phyloP scores from a whole-genome alignment of 2,888 invertebrate species.

The Drosophila pseudotakahashii region DNA sequence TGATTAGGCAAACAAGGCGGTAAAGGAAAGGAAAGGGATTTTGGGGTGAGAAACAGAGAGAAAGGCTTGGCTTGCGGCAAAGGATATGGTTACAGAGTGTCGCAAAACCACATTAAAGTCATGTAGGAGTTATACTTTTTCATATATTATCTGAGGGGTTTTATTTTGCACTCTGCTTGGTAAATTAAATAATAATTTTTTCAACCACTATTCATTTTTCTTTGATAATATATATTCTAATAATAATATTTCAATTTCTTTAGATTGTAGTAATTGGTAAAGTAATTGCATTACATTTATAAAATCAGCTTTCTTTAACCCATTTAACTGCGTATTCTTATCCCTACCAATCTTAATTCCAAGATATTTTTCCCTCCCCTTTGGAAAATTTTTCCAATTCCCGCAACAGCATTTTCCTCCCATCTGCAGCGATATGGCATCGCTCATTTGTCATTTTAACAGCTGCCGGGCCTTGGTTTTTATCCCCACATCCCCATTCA shows the following conservation, averaged over 20 bases:
- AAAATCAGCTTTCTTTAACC: background rate
- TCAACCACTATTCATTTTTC: no score
- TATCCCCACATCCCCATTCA: slow-evolving; percentile 10
- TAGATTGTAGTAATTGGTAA: no score
- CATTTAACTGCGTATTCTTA: background rate
- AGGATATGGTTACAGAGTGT: slow-evolving; percentile 9
- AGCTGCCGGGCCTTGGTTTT: slow-evolving; percentile 28
- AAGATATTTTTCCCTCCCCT: background rate
- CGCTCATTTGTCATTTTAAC: slow-evolving; percentile 72
- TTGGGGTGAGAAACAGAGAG: slow-evolving; percentile 2
- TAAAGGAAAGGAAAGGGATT: slow-evolving; percentile 9
- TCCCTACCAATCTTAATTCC: background rate
- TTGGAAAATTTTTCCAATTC: slow-evolving; percentile 7
- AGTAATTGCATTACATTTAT: no score
- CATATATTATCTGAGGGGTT: background rate
- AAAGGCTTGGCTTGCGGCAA: slow-evolving; percentile 14
- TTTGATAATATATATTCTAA: no score
- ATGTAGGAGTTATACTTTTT: background rate
- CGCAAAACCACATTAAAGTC: background rate
- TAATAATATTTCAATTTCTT: no score
- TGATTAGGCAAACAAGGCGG: slow-evolving; percentile 19
- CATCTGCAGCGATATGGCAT: slow-evolving; percentile 59
- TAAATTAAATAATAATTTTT: no score
- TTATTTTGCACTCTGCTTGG: no score
- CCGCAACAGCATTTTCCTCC: background rate